Base-by-base conservation (phyloP, 2,797 vertebrate genomes). In the Champsocephalus gunnari region DNA sequence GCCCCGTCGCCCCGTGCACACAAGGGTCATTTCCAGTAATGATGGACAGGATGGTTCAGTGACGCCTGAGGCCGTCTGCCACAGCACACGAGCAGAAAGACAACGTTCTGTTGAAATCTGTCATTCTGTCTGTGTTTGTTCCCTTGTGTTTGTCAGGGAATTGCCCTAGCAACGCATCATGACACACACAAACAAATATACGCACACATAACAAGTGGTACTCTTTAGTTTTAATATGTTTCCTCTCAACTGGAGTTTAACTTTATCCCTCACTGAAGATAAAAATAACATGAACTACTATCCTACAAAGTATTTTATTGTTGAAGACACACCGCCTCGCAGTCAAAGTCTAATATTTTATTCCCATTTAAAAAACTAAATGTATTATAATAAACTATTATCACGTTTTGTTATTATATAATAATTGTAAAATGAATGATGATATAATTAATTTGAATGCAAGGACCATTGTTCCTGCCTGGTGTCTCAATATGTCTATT, bases 21-120 rank as follows among this genome's bases (percentile, higher is more conserved):
- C 57, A 77, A 17, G 77, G 90, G 81, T 90, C 74, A 80, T 80
- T 82, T 81, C 77, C 78, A 71, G 74, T 55, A 83, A 85, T 83
- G 85, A 87, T 56, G 79, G 80, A 79, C 75, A 79, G 79, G 71
- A 71, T 32, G 41, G 62, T 63, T 68, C 66, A 61, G 55, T 72
- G 64, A 17, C 5, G 45, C 89, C 87, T 24, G 48, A 74, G 79
- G 86, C 82, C 1, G 13, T 56, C 72, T 84, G 84, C 81, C 87
- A 78, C 71, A 60, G 66, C 82, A 81, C 81, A 79, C 67, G 80
- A 87, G 24, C 64, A 65, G 77, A 85, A 69, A 79, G 55, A 65
- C 50, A 9, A 80, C 71, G 82, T 85, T 63, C 63, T 71, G 71
- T 48, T 61, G 19, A 41, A 55, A 38, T 38, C 47, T 87, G 84